Evolutionary conservation across 2,888 invertebrate species (phyloP), one percentile per base, ranked within the genome.

Genomic region (Zele albiditarsus): DNA sequence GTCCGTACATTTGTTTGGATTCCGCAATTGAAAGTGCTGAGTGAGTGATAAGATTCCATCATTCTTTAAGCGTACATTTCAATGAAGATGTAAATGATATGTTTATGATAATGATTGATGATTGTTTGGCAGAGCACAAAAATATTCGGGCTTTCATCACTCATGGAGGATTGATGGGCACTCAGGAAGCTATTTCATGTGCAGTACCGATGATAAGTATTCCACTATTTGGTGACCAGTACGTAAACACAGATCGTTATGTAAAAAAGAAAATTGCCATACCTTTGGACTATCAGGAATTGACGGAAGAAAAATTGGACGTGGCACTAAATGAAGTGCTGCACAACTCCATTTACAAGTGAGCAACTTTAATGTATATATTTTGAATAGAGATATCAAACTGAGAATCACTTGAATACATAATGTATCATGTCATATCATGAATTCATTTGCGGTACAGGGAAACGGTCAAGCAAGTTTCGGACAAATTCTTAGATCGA

Each of bases 81-180:
- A 31, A 62, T 14, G 3, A 27, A 8, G 5, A n/a, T 3, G 10
- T 31, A 10, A 8, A 38, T 12, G 16, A 46, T 46, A 46, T 4
- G 4, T 31, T 31, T 2, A 14, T 20, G 6, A 14, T 20, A 28
- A 23, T 53, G 46, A 42, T 27, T 78, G 60, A 58, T 31, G 2
- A 10, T 38, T 53, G 20, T 69, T 27, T 8, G 49, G 0, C 71
- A 83, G 83, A 74, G 0, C 89, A 90, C 74, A 86, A 84, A 6
- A 89, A 90, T 57, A 85, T 88, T 0, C 83, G 83, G 57, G 87
- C 87, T 10, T 90, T 84, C 31, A 79, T 85, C 31, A 83, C 84
- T 0, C 85, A 86, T 33, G 84, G 84, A 0, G 85, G 84, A 0
- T 70, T 85, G 0, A 79, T 83, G 81, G 83, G 84, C 14, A 76